phyloP scores from a whole-genome alignment of 1,140 invertebrate species.

The Euura saliciscinereae region DNA sequence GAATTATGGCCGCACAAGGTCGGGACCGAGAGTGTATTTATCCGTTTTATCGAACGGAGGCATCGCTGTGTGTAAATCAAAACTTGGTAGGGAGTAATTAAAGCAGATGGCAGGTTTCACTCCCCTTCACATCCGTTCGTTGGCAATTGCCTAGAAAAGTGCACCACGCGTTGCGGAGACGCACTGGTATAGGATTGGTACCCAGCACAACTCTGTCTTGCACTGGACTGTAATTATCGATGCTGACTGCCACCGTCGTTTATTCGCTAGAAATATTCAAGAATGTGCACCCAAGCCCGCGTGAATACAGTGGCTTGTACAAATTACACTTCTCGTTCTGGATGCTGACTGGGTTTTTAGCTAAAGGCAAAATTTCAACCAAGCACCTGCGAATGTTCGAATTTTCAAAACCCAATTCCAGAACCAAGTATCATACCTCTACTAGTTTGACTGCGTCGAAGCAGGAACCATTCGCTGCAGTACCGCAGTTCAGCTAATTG shows the following conservation, averaged over 20 bases:
- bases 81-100: slow-evolving; percentile 7
- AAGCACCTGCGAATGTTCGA: background rate
- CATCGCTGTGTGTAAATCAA: slow-evolving; percentile 7
- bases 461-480: background rate
- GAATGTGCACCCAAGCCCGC: too few relatives aligned
- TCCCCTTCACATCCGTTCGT: too few relatives aligned
- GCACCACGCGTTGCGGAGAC: too few relatives aligned
- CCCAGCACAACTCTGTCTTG: too few relatives aligned
- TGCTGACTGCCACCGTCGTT: background rate
- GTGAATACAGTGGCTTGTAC: too few relatives aligned
- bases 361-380: too few relatives aligned
- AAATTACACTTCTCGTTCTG: background rate
- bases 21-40: background rate
- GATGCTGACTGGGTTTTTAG: background rate
- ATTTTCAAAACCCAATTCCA: background rate
- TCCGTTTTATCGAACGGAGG: background rate
- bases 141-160: too few relatives aligned
- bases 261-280: background rate
- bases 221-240: too few relatives aligned
- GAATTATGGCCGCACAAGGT: background rate
- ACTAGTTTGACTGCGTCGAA: background rate
- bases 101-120: background rate
- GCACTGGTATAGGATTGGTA: too few relatives aligned
- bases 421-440: background rate
- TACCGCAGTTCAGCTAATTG: background rate